Evolutionary conservation across 2,113 vertebrate genomes (phyloP).

Genomic region (Oreamnos americanus): DNA sequence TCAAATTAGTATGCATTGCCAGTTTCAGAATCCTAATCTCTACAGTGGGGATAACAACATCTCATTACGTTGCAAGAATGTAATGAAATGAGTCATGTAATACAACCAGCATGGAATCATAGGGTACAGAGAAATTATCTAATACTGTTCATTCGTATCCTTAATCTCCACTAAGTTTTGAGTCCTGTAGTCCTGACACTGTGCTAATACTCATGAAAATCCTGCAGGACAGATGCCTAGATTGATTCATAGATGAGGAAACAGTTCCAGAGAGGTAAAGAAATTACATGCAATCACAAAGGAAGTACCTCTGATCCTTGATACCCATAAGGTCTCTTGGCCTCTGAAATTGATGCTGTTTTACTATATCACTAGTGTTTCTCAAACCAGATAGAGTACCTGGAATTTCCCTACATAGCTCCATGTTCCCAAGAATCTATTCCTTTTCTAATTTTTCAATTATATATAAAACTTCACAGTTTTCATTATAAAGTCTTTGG

Average conservation of each 20-base stretch:
- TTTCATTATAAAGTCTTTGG: background rate
- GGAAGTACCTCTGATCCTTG: background rate
- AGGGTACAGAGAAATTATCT: background rate
- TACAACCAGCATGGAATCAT: background rate
- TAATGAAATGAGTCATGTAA: background rate
- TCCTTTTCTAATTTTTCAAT: background rate
- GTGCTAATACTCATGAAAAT: background rate
- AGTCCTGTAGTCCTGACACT: background rate
- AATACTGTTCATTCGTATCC: background rate
- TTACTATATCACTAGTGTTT: background rate
- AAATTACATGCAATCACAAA: background rate
- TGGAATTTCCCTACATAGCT: background rate
- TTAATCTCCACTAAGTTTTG: background rate
- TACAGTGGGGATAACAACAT: background rate
- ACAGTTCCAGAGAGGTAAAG: background rate
- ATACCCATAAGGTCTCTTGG: background rate
- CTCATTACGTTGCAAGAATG: background rate
- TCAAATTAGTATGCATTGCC: background rate
- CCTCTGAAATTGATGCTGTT: background rate
- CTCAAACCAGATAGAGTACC: background rate
- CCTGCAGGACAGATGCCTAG: background rate
- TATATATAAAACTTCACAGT: background rate
- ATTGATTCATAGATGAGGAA: background rate
- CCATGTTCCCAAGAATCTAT: background rate
- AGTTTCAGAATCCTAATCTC: background rate